A percentile compares a stretch with the other conserved stretches of the same genome.
phyloP scores from a whole-genome alignment of 2,797 vertebrate species.

The Rhinichthys osculus region DNA sequence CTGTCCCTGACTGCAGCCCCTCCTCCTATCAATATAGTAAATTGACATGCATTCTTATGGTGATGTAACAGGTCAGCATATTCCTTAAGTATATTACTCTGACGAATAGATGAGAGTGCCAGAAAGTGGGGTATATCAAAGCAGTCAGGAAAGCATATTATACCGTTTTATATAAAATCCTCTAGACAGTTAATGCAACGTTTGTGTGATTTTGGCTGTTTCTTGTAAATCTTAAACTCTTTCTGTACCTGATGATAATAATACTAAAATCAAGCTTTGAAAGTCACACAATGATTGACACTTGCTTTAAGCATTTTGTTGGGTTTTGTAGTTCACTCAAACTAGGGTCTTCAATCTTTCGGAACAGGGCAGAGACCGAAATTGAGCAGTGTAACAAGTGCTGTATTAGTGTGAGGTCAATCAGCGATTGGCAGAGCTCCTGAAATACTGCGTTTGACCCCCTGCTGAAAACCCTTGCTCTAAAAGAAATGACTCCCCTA shows the following conservation, averaged over 20 bases:
- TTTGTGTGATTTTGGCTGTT: not conserved
- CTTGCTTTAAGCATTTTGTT: not conserved
- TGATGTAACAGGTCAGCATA: not conserved
- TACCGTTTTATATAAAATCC: not conserved
- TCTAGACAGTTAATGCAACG: not conserved
- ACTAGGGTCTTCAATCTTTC: not conserved
- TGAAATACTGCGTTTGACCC: not conserved
- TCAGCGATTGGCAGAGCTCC: not conserved
- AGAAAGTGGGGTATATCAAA: not conserved
- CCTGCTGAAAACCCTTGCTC: not conserved
- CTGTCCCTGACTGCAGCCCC: conserved; percentile 8
- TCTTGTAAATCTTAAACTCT: not conserved
- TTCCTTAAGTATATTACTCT: not conserved
- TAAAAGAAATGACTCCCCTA: not conserved
- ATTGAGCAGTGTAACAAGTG: not conserved
- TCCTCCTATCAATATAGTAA: conserved; percentile 10
- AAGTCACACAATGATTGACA: not conserved
- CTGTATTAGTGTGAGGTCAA: not conserved
- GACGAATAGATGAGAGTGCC: not conserved
- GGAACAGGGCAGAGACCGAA: not conserved
- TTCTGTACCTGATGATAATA: not conserved
- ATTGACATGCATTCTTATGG: not conserved
- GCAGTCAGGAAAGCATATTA: not conserved
- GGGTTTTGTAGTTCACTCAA: not conserved
- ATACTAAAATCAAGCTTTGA: not conserved